Conservation (phyloP, 2,888 invertebrate species). For the Choristoneura rosaceana region DNA sequence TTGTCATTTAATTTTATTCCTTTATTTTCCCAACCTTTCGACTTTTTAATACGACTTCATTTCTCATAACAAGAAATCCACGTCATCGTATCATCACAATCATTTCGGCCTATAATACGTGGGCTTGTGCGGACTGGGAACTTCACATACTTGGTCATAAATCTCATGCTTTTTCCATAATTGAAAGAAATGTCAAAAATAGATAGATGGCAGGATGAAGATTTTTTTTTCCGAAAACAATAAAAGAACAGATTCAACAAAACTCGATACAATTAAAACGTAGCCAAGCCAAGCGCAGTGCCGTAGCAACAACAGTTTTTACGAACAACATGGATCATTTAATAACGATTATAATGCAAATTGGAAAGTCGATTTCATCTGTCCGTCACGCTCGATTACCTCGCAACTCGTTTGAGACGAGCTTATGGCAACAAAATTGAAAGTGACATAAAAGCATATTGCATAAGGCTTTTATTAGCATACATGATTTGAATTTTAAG, state of each 20-base stretch:
- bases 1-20: no score
- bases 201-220: no score
- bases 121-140: no score
- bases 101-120: no score
- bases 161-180: no score
- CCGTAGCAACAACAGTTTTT: slow-evolving; percentile 24
- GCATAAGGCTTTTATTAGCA: slow-evolving; percentile 32
- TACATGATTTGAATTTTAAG: slow-evolving; percentile 12
- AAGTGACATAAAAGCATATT: slow-evolving; percentile 41
- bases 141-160: neutral
- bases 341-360: slow-evolving; percentile 47
- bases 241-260: neutral
- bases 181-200: no score
- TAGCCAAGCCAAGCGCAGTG: slow-evolving; percentile 35
- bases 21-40: no score
- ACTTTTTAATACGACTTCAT: no score
- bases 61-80: neutral
- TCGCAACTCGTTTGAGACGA: slow-evolving; percentile 35
- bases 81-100: no score
- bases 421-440: slow-evolving; percentile 38
- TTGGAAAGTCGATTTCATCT: slow-evolving; percentile 55
- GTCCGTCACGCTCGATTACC: slow-evolving; percentile 50
- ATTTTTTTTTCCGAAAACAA: no score
- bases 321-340: slow-evolving; percentile 41
- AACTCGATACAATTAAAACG: neutral